Base-by-base conservation (phyloP, 2,888 invertebrate species). In the Gasteruption jaculator region DNA sequence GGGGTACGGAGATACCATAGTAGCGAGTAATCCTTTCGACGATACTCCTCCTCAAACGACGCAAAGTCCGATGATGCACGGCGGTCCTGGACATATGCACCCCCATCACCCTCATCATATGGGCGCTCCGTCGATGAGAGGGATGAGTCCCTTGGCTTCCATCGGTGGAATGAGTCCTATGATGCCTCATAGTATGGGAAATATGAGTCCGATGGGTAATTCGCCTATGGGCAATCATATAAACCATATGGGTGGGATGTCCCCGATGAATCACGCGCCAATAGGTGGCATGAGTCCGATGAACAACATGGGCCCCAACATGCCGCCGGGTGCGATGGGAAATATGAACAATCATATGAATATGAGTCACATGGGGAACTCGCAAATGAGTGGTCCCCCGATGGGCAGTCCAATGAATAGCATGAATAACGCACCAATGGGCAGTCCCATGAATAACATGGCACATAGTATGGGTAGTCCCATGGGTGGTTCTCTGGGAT, bases 1-100 rank as follows among this genome's bases (percentile, higher is more conserved):
- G 31, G 91, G 91, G 53, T 92, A 89, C 72, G 92, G 92, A 24
- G 93, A 93, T 66, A 93, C 92, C 45, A 91, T 94, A 64, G 85
- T 92, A 47, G 93, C 93, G 43, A 91, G 91, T 49, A 94, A 94
- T 73, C 93, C 93, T 25, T 94, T 94, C 71, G 93, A 94, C 73
- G 93, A 94, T 68, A 87, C 88, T 38, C 89, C 88, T 34, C 72
- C 75, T 2, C 74, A 72, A 32, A 68, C 72, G 52, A 65, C 73
- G 52, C 72, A 73, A 41, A 73, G 73, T 52, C 71, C 74, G 2
- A 73, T 76, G 71, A 73, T 75, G 71, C 74, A 74, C 45, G 75
- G 68, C 57, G 73, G 73, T 6, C 71, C 72, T 8, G 71, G 72
- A 2, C 72, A 72, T 44, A 71, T 73, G 65, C 71, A 71, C 53